Base-by-base conservation (phyloP, 2,797 vertebrate genomes). In the Anguilla megastoma region DNA sequence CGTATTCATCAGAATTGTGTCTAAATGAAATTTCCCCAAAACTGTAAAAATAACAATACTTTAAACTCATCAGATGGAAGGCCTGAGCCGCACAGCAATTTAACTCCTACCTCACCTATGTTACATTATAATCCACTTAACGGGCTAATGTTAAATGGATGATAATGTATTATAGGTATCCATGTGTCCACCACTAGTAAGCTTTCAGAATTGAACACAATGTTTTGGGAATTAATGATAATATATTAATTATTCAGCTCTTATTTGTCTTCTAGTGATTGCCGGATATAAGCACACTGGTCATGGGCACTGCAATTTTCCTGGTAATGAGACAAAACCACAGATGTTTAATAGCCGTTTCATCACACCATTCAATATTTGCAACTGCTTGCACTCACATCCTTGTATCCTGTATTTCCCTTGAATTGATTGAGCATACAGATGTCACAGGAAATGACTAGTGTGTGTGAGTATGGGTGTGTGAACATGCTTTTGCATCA, bases 381-480 rank as follows among this genome's bases (percentile, higher is more conserved):
- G 36, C 74, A 76, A 76, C 16, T 12, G 4, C 74, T n/a, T 18
- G 12, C 74, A 41, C 58, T 86, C 45, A 85, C 85, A 90, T 86
- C 41, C 79, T 30, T 21, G 82, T 60, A 63, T 48, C 76, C 86
- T 89, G 90, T 86, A 89, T 92, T 90, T 88, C 89, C 14, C 84
- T 90, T 24, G 18, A 58, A 18, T n/a, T 89, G 48, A 86, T 76
- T 90, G 36, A 88, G 58, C 88, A 92, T 93, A 87, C 33, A 54
- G 85, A 90, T 58, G 18, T 5, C 52, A 89, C 90, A 90, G 92
- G 95, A 96, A 94, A 89, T 90, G 83, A 1, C 87, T 90, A 18
- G 36, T 84, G 85, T 24, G 85, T 24, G 21, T 50, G 21, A 3
- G 18, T 41, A 33, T 41, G 41, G 21, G 79, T 24, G 45, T 82